phyloP scores from a whole-genome alignment of 2,113 vertebrate genomes.

The Podarcis raffonei region DNA sequence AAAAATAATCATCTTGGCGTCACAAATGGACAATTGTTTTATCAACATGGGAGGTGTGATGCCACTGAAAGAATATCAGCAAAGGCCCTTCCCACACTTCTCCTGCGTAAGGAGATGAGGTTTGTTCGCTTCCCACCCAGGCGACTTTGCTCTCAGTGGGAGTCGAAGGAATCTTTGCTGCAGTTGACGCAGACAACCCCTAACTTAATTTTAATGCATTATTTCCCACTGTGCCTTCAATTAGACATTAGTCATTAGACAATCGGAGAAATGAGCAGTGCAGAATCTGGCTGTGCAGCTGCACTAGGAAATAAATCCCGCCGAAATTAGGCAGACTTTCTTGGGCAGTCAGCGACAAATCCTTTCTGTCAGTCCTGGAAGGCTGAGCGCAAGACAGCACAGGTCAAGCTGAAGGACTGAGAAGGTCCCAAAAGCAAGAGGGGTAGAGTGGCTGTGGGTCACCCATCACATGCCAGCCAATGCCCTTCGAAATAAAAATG shows the following conservation, averaged over 20 bases:
- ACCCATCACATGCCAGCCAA: not conserved
- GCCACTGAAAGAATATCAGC: not conserved
- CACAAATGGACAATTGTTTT: not conserved
- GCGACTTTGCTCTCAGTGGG: not conserved
- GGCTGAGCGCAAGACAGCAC: not conserved
- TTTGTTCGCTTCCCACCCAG: not conserved
- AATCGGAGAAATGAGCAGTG: not conserved
- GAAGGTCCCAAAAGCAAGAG: not conserved
- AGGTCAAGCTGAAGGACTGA: not conserved
- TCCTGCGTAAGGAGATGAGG: too few species aligned
- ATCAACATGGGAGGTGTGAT: not conserved
- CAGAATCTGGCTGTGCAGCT: too few species aligned
- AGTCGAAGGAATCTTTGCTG: not conserved
- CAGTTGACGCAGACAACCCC: not conserved
- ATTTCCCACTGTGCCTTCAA: not conserved
- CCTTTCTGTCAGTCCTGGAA: not conserved
- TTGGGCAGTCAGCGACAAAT: not conserved
- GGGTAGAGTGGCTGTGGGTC: not conserved
- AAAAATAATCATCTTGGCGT: not conserved
- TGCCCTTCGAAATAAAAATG: not conserved
- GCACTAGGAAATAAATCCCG: not conserved
- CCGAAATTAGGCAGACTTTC: not conserved
- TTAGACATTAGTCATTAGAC: not conserved
- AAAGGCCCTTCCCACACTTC: not conserved
- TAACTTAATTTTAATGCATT: not conserved